These are phyloP conservation scores for Sphenopsis melanotis DNA, from an alignment of 2,797 vertebrate species.

Conservation along the genomic window DNA sequence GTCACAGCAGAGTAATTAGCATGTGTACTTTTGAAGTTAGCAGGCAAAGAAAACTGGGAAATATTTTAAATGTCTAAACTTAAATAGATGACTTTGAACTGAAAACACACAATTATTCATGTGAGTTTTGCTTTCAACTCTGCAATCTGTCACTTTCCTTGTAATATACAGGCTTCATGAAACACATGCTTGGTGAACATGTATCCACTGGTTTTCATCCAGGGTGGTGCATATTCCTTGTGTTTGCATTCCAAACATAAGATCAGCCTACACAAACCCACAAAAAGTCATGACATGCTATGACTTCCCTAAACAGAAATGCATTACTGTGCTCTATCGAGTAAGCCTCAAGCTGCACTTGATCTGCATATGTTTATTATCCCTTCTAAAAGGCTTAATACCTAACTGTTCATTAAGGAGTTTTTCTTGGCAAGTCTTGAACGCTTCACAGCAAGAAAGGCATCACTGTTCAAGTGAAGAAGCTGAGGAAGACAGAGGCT, in stretches of 20 bases:
- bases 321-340: neutral
- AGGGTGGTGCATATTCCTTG: neutral
- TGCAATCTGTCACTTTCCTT: neutral
- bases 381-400: neutral
- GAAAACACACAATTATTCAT: neutral
- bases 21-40: neutral
- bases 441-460: neutral
- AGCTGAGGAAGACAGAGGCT: neutral
- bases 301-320: neutral
- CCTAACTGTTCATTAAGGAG: neutral
- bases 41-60: neutral
- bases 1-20: neutral
- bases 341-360: neutral
- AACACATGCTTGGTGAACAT: neutral
- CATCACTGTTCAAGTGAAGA: neutral
- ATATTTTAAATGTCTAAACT: neutral
- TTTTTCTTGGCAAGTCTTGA: neutral
- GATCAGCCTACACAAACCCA: neutral
- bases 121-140: neutral
- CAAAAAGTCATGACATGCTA: neutral
- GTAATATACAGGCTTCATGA: neutral
- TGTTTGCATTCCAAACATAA: neutral
- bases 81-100: neutral
- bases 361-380: neutral
- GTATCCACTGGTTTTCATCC: neutral